Conservation (phyloP, 1,140 invertebrate genomes). For the Rhyacophila brunnea region DNA sequence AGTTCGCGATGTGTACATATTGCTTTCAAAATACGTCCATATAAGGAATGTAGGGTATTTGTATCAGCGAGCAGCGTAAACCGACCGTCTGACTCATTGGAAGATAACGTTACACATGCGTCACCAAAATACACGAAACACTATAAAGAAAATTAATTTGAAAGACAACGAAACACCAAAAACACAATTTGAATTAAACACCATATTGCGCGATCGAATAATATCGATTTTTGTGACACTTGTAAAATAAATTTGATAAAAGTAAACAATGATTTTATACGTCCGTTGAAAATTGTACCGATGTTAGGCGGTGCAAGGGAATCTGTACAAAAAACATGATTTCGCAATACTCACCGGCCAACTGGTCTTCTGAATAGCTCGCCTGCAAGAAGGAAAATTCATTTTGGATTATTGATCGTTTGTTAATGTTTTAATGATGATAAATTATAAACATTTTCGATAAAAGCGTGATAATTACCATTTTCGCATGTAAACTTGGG, state of each 20-base stretch:
- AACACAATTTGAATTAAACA: not conserved
- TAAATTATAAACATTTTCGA: constrained; percentile 6
- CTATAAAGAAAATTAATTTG: constrained; percentile 44
- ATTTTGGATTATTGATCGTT: not conserved
- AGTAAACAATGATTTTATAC: constrained; percentile 35
- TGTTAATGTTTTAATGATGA: not conserved
- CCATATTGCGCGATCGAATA: not conserved
- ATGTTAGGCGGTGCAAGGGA: constrained; percentile 41
- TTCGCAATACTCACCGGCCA: constrained; percentile 73
- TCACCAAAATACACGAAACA: constrained; percentile 41
- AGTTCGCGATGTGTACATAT: constrained; percentile 30
- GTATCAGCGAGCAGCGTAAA: constrained; percentile 5
- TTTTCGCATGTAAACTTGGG: constrained; percentile 24
- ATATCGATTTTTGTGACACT: constrained; percentile 25
- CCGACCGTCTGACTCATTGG: constrained; percentile 28
- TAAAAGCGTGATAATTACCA: constrained; percentile 16
- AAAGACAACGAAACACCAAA: not conserved
- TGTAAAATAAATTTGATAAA: constrained; percentile 43
- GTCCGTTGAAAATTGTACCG: constrained; percentile 27
- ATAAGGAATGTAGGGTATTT: constrained; percentile 53
- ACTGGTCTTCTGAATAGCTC: constrained; percentile 85
- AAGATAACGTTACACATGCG: constrained; percentile 30
- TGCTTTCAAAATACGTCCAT: constrained; percentile 51
- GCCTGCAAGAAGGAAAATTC: constrained; percentile 57
- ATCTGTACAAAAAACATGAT: constrained; percentile 43